phyloP scores from a whole-genome alignment of 2,797 vertebrate genomes.

The Sebastes baramenuke region DNA sequence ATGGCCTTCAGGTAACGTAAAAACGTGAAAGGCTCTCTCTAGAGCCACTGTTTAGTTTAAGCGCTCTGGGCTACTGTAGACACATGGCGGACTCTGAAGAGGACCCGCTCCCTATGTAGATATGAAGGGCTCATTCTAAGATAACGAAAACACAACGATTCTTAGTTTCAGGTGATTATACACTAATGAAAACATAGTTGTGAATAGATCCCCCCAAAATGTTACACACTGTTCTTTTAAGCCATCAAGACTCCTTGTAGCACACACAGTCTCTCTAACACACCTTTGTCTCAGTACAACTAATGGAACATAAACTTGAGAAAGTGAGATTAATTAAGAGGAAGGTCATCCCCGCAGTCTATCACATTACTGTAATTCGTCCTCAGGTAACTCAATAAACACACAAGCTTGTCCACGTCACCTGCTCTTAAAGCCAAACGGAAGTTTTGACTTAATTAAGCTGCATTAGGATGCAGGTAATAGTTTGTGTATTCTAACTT shows the following conservation, averaged over 20 bases:
- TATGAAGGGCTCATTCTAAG: too few species aligned
- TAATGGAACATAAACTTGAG: constrained; percentile 7
- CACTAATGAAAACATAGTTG: too few species aligned
- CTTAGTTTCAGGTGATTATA: too few species aligned
- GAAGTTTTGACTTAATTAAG: not conserved
- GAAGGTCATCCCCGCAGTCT: constrained; percentile 19
- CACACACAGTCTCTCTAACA: not conserved
- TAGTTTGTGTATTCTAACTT: not conserved
- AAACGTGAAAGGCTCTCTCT: too few species aligned
- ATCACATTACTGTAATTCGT: constrained; percentile 33
- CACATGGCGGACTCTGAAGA: too few species aligned
- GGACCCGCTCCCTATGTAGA: too few species aligned
- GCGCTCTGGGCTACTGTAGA: too few species aligned
- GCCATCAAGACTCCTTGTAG: not conserved
- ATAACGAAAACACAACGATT: too few species aligned
- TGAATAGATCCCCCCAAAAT: too few species aligned
- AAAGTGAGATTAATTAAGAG: constrained; percentile 35
- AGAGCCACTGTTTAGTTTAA: too few species aligned
- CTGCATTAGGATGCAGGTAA: not conserved
- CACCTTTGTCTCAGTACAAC: not conserved
- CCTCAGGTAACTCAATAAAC: constrained; percentile 19
- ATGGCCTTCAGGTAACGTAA: too few species aligned
- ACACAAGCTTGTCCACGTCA: constrained; percentile 4
- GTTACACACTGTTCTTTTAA: not conserved
- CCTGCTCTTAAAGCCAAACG: constrained; percentile 17